phyloP scores from a whole-genome alignment of 2,797 vertebrate genomes.

The Gymnopithys bicolor region DNA sequence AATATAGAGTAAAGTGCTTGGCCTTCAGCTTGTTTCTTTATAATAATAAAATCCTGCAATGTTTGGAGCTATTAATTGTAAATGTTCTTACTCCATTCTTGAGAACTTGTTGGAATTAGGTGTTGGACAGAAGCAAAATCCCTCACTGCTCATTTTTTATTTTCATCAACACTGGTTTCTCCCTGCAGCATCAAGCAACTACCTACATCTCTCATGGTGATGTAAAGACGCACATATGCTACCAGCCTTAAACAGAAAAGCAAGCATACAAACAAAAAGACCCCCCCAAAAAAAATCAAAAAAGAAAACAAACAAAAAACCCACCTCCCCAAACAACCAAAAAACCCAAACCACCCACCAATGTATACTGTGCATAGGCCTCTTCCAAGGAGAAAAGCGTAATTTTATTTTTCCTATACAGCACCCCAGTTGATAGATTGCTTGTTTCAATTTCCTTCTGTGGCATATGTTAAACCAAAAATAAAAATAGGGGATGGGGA shows the following conservation, averaged over 20 bases:
- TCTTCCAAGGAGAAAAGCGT: neutral
- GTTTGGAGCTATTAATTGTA: neutral
- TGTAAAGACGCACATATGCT: neutral
- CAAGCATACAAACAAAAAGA: no score
- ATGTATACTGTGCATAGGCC: neutral
- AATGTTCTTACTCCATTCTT: neutral
- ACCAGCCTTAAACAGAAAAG: neutral
- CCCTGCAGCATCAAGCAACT: neutral
- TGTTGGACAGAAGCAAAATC: neutral
- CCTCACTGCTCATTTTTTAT: neutral
- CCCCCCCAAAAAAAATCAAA: no score
- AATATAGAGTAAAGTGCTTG: neutral
- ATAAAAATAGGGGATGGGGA: fast-evolving
- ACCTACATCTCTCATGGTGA: neutral
- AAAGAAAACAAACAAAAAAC: neutral
- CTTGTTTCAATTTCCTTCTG: neutral
- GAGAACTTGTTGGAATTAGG: neutral
- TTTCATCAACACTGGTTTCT: neutral
- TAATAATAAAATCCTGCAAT: neutral
- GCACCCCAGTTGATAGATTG: neutral
- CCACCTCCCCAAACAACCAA: fast-evolving
- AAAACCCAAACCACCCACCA: neutral
- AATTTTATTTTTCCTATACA: neutral
- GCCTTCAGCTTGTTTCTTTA: neutral
- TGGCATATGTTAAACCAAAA: neutral